Base-by-base conservation (phyloP, 1,140 invertebrate genomes). In the Atta texana region DNA sequence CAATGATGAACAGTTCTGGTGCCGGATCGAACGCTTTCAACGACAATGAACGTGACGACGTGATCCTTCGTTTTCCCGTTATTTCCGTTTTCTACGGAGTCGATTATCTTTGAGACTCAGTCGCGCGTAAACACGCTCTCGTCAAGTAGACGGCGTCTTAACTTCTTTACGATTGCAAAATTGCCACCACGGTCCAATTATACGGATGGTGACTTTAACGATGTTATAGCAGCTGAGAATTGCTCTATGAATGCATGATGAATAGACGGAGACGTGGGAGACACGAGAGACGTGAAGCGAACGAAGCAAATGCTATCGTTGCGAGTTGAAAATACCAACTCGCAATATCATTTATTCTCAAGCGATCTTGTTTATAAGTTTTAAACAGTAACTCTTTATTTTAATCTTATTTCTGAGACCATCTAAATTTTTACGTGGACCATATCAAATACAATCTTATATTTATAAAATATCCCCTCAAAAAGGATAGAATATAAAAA, bases 81-180 rank as follows among this genome's bases (percentile, higher is more conserved):
- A 64, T 53, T 55, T 51, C 39, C 66, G 63, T 59, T 80, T 71
- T 55, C 80, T 53, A 49, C 34, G 61, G 49, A 44, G 31, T 44
- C 82, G 75, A 74, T 82, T 85, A 78, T 59, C 82, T 85, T 85
- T 78, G 74, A 76, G 51, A 85, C 72, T 78, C 71, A 14, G 16
- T 64, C 74, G 74, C 34, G 71, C 63, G 80, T 82, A 82, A 82
- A 82, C 82, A 78, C 44, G 82, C 66, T 3, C 59, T 64, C 63
- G 49, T 85, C 76, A 75, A 77, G 21, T 49, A 66, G 59, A 77
- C 59, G 71, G 51, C 59, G 59, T 85, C 59, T 85, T 77, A 76
- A 75, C 68, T 68, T 85, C 55, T 66, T 85, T 85, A 66, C 59
- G 49, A 64, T 16, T 66, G 24, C 28, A 85, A 78, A 69, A 76